These are phyloP conservation scores for Olivierus martensii DNA, from an alignment of 1,140 invertebrate species.

Conservation along the genomic window DNA sequence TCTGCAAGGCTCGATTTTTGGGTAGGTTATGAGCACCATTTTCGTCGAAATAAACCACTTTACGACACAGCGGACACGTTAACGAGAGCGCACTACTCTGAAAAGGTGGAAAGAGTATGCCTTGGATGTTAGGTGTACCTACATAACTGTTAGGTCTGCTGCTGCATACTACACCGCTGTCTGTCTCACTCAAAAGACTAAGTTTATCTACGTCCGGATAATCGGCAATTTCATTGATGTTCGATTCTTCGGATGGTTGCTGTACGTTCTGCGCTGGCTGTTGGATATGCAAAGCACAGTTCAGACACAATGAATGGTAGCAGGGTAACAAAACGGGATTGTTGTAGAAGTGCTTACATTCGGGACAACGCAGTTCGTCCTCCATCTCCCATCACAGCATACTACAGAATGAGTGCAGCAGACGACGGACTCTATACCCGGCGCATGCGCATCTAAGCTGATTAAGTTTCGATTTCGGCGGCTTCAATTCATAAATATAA, in stretches of 20 bases:
- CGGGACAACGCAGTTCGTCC: conserved; percentile 84
- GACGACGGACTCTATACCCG: no score
- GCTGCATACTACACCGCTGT: conserved; percentile 85
- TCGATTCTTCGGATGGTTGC: conserved; percentile 21
- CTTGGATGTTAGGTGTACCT: conserved; percentile 57
- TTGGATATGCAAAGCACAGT: conserved; percentile 72
- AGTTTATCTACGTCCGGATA: conserved; percentile 73
- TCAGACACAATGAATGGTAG: conserved; percentile 80
- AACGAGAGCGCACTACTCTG: conserved; percentile 48
- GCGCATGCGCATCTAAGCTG: no score
- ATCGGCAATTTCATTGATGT: conserved; percentile 24
- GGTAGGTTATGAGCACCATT: conserved; percentile 81
- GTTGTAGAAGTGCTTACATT: conserved; percentile 79
- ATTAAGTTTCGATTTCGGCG: no score
- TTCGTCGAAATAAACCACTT: conserved; percentile 83
- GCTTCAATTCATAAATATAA: no score
- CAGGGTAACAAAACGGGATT: conserved; percentile 88
- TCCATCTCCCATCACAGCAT: conserved; percentile 48
- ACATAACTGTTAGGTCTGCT: conserved; percentile 78
- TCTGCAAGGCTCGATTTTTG: conserved; percentile 81
- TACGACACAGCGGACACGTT: conserved; percentile 72
- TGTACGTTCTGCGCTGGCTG: conserved; percentile 37
- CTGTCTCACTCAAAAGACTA: conserved; percentile 89
- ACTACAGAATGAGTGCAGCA: no score
- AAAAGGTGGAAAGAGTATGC: conserved; percentile 27